phyloP scores from a whole-genome alignment of 1,140 invertebrate genomes.

The Euwallacea fornicatus region DNA sequence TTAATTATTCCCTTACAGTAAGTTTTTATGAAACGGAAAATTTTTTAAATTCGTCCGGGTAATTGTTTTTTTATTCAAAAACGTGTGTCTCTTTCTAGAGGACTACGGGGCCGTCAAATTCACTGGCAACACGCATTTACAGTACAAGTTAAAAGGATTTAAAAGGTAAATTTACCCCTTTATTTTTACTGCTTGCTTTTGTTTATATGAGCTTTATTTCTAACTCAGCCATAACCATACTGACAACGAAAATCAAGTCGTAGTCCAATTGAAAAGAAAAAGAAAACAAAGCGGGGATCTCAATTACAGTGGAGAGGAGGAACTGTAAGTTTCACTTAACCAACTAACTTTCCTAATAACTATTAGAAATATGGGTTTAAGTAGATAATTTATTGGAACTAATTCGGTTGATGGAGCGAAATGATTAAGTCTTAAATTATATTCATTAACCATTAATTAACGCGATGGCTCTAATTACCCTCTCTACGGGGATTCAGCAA shows the following conservation, averaged over 20 bases:
- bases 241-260: conserved; percentile 41
- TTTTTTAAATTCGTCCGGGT: not conserved
- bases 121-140: conserved; percentile 48
- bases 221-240: conserved; percentile 41
- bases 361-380: conserved; percentile 27
- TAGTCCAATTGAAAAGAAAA: conserved; percentile 41
- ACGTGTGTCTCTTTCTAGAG: conserved; percentile 33
- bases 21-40: not conserved
- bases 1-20: too few relatives aligned
- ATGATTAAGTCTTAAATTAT: conserved; percentile 27
- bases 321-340: conserved; percentile 42
- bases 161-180: conserved; percentile 48
- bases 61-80: conserved; percentile 19
- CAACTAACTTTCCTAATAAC: conserved; percentile 35
- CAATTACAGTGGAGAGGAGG: conserved; percentile 44
- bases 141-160: conserved; percentile 49
- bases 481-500: not conserved
- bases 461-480: conserved; percentile 9
- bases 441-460: conserved; percentile 30
- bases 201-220: conserved; percentile 26
- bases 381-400: conserved; percentile 34
- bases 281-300: conserved; percentile 42
- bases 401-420: conserved; percentile 27
- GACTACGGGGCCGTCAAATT: conserved; percentile 49
- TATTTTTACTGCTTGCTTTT: too few relatives aligned